These are phyloP conservation scores for Bradypodion ventrale DNA, from an alignment of 2,797 vertebrate genomes.

Conservation along the genomic window DNA sequence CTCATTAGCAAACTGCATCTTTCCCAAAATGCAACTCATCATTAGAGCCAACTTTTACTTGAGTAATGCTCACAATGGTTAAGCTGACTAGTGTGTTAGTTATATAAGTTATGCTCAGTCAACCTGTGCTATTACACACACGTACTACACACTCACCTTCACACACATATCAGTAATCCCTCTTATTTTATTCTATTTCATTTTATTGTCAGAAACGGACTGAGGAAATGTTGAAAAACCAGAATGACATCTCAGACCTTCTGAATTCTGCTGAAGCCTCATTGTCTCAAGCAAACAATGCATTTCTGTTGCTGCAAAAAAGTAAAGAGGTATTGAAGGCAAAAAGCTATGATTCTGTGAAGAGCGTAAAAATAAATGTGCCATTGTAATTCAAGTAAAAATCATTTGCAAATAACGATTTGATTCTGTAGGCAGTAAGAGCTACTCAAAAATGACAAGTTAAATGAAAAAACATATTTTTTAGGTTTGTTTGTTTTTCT, in stretches of 20 bases:
- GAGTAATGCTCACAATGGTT: not conserved
- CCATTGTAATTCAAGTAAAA: constrained; percentile 21
- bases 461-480: constrained; percentile 5
- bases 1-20: not conserved
- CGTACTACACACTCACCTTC: too few species aligned
- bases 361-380: not conserved
- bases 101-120: not conserved
- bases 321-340: constrained; percentile 83
- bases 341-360: constrained; percentile 10
- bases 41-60: not conserved
- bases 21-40: not conserved
- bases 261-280: constrained; percentile 79
- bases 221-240: constrained; percentile 77
- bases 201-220: constrained; percentile 77
- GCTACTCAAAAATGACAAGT: not conserved
- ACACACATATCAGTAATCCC: not conserved
- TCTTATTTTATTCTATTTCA: too few species aligned
- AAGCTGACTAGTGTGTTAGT: not conserved
- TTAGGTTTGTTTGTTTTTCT: too few species aligned
- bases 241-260: constrained; percentile 73
- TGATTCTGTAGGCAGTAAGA: not conserved
- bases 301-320: constrained; percentile 76
- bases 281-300: constrained; percentile 77
- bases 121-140: too few species aligned
- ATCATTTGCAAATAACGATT: not conserved